A percentile compares a stretch with the other conserved stretches of the same genome.
phyloP scores from a whole-genome alignment of 35 echinoderm and acorn worm genomes.

The Apostichopus parvimensis region DNA sequence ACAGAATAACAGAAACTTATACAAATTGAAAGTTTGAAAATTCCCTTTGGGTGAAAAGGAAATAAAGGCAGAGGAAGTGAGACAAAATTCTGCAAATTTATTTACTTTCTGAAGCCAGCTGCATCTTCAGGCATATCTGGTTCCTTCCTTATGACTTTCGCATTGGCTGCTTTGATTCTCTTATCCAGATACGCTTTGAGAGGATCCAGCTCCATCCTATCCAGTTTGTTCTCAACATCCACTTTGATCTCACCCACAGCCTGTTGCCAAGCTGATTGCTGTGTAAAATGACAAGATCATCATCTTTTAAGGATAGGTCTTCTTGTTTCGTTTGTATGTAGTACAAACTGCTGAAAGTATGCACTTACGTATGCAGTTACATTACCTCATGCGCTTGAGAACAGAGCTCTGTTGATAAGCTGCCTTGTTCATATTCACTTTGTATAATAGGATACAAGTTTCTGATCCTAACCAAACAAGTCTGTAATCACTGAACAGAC shows the following conservation, averaged over 20 bases:
- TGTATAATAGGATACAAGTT: too few species aligned
- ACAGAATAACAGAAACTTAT: background rate
- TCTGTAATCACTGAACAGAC: too few species aligned
- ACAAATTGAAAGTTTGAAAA: background rate
- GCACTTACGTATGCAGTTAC: too few species aligned
- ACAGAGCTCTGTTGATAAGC: too few species aligned
- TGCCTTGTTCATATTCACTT: too few species aligned
- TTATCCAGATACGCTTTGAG: constrained; percentile 95
- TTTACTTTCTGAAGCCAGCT: constrained; percentile 96
- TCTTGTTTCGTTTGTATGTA: too few species aligned
- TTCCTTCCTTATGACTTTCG: constrained; percentile 78
- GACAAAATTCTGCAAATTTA: background rate
- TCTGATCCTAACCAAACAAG: too few species aligned
- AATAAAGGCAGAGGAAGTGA: background rate
- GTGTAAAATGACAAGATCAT: background rate
- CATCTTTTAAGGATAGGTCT: too few species aligned
- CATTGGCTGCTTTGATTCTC: constrained; percentile 84
- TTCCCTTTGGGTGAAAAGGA: too few species aligned
- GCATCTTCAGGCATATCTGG: constrained; percentile 68
- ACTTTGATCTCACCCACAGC: constrained; percentile 88
- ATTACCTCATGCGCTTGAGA: too few species aligned
- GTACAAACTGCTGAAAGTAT: too few species aligned
- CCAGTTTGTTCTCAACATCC: constrained; percentile 97
- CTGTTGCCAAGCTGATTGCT: constrained; percentile 83
- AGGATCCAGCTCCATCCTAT: constrained; percentile 98